Evolutionary conservation across 2,797 vertebrate genomes (phyloP).

Genomic region (Hippopotamyrus pictus): DNA sequence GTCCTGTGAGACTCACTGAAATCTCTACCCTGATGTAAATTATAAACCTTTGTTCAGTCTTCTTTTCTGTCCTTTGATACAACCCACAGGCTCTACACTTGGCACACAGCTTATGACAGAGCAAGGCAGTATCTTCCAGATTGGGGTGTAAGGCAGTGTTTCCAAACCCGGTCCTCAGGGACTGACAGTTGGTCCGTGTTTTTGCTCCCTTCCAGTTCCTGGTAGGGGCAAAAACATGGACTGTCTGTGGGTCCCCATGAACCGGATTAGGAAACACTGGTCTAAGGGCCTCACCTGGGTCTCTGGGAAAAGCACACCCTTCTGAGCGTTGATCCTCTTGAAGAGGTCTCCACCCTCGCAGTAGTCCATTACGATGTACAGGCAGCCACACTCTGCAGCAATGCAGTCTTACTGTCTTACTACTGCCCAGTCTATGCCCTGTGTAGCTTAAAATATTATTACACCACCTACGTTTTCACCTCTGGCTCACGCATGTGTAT

Average conservation of each 20-base stretch:
- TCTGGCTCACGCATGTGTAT: not conserved
- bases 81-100: not conserved
- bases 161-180: not conserved
- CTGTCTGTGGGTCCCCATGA: not conserved
- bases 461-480: not conserved
- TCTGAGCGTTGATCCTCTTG: conserved; percentile 95
- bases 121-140: not conserved
- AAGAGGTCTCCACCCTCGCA: conserved; percentile 97
- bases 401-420: conserved; percentile 18
- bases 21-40: not conserved
- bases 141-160: not conserved
- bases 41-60: not conserved
- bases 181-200: not conserved
- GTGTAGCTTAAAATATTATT: not conserved
- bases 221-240: not conserved
- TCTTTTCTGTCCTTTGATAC: not conserved
- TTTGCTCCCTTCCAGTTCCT: not conserved
- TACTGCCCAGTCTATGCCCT: not conserved
- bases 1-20: not conserved
- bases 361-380: conserved; percentile 99
- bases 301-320: conserved; percentile 82
- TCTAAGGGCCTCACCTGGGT: conserved; percentile 69
- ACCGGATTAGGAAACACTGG: not conserved
- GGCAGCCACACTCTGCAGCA: conserved; percentile 81
- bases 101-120: not conserved